phyloP scores from a whole-genome alignment of 2,113 vertebrate species.

The Procavia capensis region DNA sequence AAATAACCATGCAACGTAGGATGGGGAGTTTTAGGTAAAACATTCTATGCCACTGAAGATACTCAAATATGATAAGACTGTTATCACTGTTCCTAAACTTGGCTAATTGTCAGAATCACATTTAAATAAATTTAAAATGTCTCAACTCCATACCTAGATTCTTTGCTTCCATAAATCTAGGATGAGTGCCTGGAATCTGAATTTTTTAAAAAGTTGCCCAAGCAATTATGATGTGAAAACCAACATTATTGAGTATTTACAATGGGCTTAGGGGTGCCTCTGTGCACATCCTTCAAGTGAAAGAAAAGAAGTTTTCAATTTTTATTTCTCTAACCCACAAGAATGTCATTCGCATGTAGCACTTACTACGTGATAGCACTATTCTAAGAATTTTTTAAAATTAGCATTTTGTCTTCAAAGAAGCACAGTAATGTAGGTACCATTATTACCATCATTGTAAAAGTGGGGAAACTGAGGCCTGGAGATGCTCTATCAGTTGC shows the following conservation, averaged over 20 bases:
- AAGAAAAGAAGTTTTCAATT: background rate
- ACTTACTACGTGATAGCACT: background rate
- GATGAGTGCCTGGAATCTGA: background rate
- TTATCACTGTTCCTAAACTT: background rate
- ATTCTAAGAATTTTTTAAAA: background rate
- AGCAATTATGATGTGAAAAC: background rate
- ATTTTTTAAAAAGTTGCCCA: background rate
- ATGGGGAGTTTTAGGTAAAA: background rate
- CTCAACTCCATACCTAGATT: background rate
- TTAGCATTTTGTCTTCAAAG: background rate
- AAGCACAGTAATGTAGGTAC: background rate
- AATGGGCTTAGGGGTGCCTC: background rate
- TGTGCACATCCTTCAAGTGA: background rate
- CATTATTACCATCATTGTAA: background rate
- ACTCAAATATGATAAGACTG: background rate
- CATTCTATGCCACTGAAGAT: background rate
- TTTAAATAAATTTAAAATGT: background rate
- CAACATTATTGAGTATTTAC: background rate
- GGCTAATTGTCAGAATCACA: background rate
- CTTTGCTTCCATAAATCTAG: background rate
- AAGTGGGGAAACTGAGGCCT: constrained; percentile 28
- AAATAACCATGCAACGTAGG: background rate
- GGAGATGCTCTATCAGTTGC: background rate
- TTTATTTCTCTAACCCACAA: background rate
- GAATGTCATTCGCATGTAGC: background rate